Evolutionary conservation across 2,797 vertebrate genomes (phyloP).

Genomic region (Acrocephalus scirpaceus): DNA sequence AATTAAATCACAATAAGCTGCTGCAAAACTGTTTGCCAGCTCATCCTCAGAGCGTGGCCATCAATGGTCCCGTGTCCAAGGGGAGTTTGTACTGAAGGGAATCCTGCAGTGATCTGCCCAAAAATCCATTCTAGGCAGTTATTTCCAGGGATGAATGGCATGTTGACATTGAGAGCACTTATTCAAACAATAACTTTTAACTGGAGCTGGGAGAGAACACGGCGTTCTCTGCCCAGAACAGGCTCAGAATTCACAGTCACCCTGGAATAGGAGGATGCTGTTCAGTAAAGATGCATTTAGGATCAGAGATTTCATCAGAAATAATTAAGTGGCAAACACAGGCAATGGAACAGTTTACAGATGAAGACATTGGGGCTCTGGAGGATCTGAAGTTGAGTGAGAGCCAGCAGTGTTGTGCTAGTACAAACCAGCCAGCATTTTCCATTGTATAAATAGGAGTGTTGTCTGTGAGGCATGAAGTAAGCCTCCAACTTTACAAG

Average conservation of each 20-base stretch:
- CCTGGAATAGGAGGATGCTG: not conserved
- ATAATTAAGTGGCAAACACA: slow-evolving; percentile 20
- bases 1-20: not conserved
- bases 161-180: slow-evolving; percentile 6
- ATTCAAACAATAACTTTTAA: not conserved
- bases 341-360: slow-evolving; percentile 25
- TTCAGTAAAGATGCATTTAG: not conserved
- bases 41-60: not conserved
- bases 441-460: slow-evolving; percentile 20
- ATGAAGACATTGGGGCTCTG: not conserved
- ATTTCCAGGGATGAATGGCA: slow-evolving; percentile 11
- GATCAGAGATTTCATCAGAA: not conserved
- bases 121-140: not conserved
- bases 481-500: slow-evolving; percentile 32
- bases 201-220: slow-evolving; percentile 16
- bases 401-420: slow-evolving; percentile 20
- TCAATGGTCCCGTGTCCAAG: not conserved
- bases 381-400: not conserved
- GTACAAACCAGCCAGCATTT: slow-evolving; percentile 39
- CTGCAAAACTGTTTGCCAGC: not conserved
- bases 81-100: not conserved
- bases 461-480: slow-evolving; percentile 21
- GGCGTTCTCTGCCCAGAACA: not conserved
- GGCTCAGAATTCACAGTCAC: not conserved
- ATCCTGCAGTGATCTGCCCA: not conserved